These are phyloP conservation scores for Emydocephalus ijimae DNA, from an alignment of 2,113 vertebrate genomes.

Conservation along the genomic window DNA sequence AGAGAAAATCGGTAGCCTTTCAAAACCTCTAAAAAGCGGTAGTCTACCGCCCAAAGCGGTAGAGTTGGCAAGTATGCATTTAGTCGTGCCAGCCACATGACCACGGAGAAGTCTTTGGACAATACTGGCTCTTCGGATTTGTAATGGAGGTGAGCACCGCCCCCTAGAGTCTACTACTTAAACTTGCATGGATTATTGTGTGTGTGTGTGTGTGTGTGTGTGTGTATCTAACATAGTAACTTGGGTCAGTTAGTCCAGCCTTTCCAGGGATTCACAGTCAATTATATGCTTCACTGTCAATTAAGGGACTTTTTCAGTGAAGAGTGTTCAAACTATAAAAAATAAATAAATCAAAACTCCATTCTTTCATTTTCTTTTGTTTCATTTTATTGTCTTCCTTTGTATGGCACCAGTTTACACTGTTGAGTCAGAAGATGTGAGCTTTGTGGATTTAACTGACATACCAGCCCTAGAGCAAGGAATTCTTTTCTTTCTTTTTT, in stretches of 20 bases:
- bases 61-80: too few species aligned
- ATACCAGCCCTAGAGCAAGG: slow-evolving; percentile 22
- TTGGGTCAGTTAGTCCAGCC: neutral
- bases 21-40: too few species aligned
- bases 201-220: neutral
- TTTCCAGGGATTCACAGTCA: neutral
- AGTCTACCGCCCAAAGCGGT: too few species aligned
- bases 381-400: slow-evolving; percentile 2
- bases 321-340: neutral
- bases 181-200: neutral
- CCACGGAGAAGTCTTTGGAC: too few species aligned
- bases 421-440: slow-evolving; percentile 13
- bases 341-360: neutral
- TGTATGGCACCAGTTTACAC: neutral
- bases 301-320: neutral
- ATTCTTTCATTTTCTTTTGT: neutral
- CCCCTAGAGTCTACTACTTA: neutral
- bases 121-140: too few species aligned
- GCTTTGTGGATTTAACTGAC: neutral
- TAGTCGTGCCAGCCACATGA: too few species aligned
- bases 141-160: too few species aligned
- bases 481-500: slow-evolving; percentile 15
- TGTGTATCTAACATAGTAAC: neutral
- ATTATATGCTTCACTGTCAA: neutral
- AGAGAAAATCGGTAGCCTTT: too few species aligned